These are phyloP conservation scores for Seriola rivoliana DNA, from an alignment of 2,113 vertebrate genomes.

Conservation along the genomic window DNA sequence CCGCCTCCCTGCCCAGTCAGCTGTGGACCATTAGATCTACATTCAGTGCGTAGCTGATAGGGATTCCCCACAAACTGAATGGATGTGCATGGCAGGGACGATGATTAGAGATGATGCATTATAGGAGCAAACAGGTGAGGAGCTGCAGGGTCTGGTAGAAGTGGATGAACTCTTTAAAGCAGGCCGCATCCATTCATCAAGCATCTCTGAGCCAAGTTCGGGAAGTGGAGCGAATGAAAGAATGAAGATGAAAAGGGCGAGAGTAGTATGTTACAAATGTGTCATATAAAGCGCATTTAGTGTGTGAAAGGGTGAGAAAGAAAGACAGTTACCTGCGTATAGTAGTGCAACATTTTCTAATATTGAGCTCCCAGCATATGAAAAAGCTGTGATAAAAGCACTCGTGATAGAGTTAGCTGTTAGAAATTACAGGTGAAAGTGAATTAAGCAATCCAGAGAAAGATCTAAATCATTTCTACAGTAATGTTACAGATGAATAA, in stretches of 20 bases:
- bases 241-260: neutral
- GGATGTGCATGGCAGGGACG: conserved; percentile 21
- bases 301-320: neutral
- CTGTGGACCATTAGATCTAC: conserved; percentile 55
- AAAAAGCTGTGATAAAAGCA: conserved; percentile 18
- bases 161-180: conserved; percentile 23
- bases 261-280: neutral
- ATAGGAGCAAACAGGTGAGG: conserved; percentile 43
- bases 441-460: conserved; percentile 43
- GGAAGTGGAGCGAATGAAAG: neutral
- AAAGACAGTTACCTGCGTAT: neutral
- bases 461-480: conserved; percentile 65
- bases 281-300: neutral
- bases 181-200: conserved; percentile 39
- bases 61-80: conserved; percentile 37
- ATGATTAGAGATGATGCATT: conserved; percentile 55
- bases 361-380: neutral
- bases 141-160: conserved; percentile 17
- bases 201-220: neutral
- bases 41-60: conserved; percentile 47
- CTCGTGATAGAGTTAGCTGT: conserved; percentile 5
- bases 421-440: conserved; percentile 62
- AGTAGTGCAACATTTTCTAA: neutral
- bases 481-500: conserved; percentile 76
- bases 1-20: conserved; percentile 36